These are phyloP conservation scores for Rhinoderma darwinii DNA, from an alignment of 2,113 vertebrate genomes.

Conservation along the genomic window DNA sequence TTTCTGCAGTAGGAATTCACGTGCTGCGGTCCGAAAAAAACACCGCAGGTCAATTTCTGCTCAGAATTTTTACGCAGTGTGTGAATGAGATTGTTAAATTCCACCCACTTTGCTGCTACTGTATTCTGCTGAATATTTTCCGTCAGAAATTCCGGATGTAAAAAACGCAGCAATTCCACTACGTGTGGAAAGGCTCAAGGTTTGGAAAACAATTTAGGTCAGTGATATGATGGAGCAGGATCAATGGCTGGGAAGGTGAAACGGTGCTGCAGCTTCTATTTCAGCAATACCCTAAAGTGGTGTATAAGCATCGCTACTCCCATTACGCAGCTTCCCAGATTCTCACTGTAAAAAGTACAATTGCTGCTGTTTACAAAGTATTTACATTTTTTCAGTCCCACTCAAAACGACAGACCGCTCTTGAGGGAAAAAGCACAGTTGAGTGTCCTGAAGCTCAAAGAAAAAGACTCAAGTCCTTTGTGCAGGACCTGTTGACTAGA, in stretches of 20 bases:
- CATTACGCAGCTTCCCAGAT: background rate
- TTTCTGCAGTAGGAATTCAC: too few relatives aligned
- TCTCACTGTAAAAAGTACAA: background rate
- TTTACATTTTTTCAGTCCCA: background rate
- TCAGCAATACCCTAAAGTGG: background rate
- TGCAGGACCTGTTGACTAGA: background rate
- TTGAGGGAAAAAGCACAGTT: background rate
- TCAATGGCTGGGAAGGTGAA: background rate
- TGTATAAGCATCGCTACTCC: background rate
- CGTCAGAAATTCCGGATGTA: too few relatives aligned
- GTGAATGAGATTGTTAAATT: too few relatives aligned
- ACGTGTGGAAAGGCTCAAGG: too few relatives aligned
- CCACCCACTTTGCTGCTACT: too few relatives aligned
- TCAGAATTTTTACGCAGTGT: too few relatives aligned
- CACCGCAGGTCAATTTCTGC: too few relatives aligned
- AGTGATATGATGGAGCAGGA: background rate
- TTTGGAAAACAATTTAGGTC: background rate
- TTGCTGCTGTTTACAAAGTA: background rate
- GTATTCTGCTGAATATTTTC: too few relatives aligned
- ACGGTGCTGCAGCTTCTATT: background rate
- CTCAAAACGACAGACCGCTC: background rate
- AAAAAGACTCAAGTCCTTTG: background rate
- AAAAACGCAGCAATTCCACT: too few relatives aligned
- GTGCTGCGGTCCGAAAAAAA: too few relatives aligned
- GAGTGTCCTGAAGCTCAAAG: background rate